Evolutionary conservation across 2,888 invertebrate species (phyloP).

Genomic region (Frankliniella intonsa): DNA sequence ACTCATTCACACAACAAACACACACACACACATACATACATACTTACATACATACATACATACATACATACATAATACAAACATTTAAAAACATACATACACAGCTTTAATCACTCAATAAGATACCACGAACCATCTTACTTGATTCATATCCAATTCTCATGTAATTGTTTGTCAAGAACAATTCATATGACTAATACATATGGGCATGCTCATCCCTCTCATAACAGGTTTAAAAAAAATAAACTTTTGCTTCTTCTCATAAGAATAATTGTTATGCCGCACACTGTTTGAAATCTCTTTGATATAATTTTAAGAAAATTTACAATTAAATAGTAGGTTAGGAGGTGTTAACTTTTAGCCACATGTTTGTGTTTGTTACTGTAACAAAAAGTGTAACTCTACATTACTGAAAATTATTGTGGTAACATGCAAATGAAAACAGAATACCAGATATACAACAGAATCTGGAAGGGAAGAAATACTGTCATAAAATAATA

Average conservation of each 20-base stretch:
- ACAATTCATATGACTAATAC: conserved; percentile 11
- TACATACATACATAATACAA: neutral
- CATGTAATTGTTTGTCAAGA: neutral
- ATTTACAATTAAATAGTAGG: neutral
- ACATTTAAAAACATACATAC: neutral
- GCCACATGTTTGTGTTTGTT: neutral
- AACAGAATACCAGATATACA: neutral
- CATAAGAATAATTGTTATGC: neutral
- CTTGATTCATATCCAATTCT: conserved; percentile 2
- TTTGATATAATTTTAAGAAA: neutral
- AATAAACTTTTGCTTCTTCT: conserved; percentile 1
- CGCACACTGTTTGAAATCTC: neutral
- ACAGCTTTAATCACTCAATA: conserved; percentile 9
- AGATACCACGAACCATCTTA: neutral
- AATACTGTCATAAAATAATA: conserved; percentile 11
- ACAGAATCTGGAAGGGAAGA: neutral
- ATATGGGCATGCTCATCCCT: conserved; percentile 1
- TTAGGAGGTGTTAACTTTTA: conserved; percentile 11
- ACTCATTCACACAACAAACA: neutral
- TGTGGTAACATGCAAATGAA: conserved; percentile 9
- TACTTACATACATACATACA: neutral
- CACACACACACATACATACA: neutral
- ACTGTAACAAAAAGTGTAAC: neutral
- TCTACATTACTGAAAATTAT: neutral
- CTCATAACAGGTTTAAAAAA: neutral